A percentile compares a stretch with the other conserved stretches of the same genome.
Evolutionary conservation across 2,797 vertebrate species (phyloP).

Genomic region (Distichodus sexfasciatus): DNA sequence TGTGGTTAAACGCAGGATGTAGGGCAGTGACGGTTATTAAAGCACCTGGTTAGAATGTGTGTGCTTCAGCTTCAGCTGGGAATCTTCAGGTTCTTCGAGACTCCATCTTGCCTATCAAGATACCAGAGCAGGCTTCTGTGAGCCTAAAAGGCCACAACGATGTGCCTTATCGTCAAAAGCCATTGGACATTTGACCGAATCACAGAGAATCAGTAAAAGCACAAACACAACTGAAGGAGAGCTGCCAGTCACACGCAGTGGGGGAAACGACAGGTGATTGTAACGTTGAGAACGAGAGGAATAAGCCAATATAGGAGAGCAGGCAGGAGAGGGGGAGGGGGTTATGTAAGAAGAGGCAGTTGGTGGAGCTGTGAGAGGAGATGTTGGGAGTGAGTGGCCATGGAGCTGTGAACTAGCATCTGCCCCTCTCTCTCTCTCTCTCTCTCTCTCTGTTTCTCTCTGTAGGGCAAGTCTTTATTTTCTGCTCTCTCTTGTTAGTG

Average conservation of each 20-base stretch:
- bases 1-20: conserved; percentile 28
- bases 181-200: conserved; percentile 6
- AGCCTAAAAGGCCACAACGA: conserved; percentile 16
- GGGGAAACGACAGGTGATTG: conserved; percentile 54
- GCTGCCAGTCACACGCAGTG: background rate
- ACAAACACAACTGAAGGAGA: background rate
- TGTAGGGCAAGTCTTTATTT: conserved; percentile 33
- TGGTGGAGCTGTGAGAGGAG: conserved; percentile 68
- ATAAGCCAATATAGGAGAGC: conserved; percentile 70
- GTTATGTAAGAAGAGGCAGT: conserved; percentile 79
- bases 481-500: conserved; percentile 11
- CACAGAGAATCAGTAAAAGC: background rate
- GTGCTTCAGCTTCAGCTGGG: conserved; percentile 12
- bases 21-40: conserved; percentile 25
- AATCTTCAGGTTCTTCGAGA: conserved; percentile 7
- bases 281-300: conserved; percentile 67
- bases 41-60: conserved; percentile 1
- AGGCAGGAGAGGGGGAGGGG: conserved; percentile 66
- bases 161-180: conserved; percentile 1
- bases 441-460: too few species aligned
- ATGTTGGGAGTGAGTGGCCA: conserved; percentile 47
- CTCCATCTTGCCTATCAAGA: conserved; percentile 32
- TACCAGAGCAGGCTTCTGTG: conserved; percentile 15
- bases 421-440: conserved; percentile 52
- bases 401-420: conserved; percentile 68